phyloP scores from a whole-genome alignment of 2,888 invertebrate species.

The Lordiphosa fenestrarum region DNA sequence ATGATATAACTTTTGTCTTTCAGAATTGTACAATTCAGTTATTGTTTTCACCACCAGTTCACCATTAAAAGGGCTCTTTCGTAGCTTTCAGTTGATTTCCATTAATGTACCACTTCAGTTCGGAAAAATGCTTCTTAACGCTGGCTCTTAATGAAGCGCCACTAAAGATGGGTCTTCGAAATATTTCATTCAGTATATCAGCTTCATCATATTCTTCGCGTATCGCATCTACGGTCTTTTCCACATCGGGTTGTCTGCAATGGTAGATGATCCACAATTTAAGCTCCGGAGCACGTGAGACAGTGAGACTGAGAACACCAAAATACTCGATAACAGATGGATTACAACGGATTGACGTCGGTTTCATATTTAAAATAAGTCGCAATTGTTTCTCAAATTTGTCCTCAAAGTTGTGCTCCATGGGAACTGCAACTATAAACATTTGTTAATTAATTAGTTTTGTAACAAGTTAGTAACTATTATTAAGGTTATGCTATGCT shows the following conservation, averaged over 20 bases:
- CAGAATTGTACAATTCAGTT: slow-evolving; percentile 40
- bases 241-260: slow-evolving; percentile 46
- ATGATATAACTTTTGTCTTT: slow-evolving; percentile 46
- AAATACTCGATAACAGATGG: slow-evolving; percentile 43
- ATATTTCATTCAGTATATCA: slow-evolving; percentile 50
- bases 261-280: slow-evolving; percentile 60
- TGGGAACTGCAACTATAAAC: slow-evolving; percentile 9
- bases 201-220: slow-evolving; percentile 60
- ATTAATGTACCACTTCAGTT: slow-evolving; percentile 46
- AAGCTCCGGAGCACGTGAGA: slow-evolving; percentile 42
- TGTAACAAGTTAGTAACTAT: background rate
- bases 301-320: slow-evolving; percentile 47
- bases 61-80: slow-evolving; percentile 49
- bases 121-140: slow-evolving; percentile 48
- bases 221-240: slow-evolving; percentile 45
- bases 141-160: slow-evolving; percentile 37
- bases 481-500: background rate
- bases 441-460: background rate
- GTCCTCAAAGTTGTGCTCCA: slow-evolving; percentile 36
- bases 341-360: slow-evolving; percentile 18
- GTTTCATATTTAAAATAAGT: slow-evolving; percentile 31
- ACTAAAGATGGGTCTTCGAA: slow-evolving; percentile 52
- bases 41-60: slow-evolving; percentile 43
- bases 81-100: slow-evolving; percentile 55
- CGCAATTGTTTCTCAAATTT: slow-evolving; percentile 40